Evolutionary conservation across 2,888 invertebrate genomes (phyloP).

Genomic region (Rhabditoides inermis): DNA sequence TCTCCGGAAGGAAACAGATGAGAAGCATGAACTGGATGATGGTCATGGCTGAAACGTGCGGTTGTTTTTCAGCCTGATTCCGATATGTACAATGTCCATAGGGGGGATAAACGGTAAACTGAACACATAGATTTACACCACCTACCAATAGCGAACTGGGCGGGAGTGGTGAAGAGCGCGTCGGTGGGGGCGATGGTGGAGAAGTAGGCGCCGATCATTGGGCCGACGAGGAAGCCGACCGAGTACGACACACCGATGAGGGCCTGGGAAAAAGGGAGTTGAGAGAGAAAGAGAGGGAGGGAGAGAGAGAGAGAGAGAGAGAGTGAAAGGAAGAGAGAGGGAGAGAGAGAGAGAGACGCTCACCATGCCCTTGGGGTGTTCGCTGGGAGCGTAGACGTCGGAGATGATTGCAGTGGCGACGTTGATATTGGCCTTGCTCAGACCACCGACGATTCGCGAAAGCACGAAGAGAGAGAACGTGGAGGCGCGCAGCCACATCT

Average conservation of each 20-base stretch:
- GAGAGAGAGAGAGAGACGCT: not conserved
- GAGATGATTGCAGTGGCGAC: slow-evolving; percentile 87
- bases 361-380: slow-evolving; percentile 89
- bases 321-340: not conserved
- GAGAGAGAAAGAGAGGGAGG: not conserved
- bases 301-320: too few relatives aligned
- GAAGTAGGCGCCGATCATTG: slow-evolving; percentile 83
- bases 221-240: slow-evolving; percentile 90
- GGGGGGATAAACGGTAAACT: too few relatives aligned
- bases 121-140: too few relatives aligned
- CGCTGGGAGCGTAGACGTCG: slow-evolving; percentile 75
- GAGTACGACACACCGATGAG: slow-evolving; percentile 92
- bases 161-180: slow-evolving; percentile 74
- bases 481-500: slow-evolving; percentile 82
- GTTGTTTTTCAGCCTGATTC: too few relatives aligned
- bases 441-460: slow-evolving; percentile 82
- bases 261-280: slow-evolving; percentile 62
- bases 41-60: too few relatives aligned
- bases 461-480: slow-evolving; percentile 83
- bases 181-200: slow-evolving; percentile 55
- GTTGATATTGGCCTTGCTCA: slow-evolving; percentile 92
- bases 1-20: slow-evolving; percentile 70
- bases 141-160: slow-evolving; percentile 61
- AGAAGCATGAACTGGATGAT: slow-evolving; percentile 72
- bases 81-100: too few relatives aligned